phyloP scores from a whole-genome alignment of 2,888 invertebrate species.

The Drosophila neotestacea region DNA sequence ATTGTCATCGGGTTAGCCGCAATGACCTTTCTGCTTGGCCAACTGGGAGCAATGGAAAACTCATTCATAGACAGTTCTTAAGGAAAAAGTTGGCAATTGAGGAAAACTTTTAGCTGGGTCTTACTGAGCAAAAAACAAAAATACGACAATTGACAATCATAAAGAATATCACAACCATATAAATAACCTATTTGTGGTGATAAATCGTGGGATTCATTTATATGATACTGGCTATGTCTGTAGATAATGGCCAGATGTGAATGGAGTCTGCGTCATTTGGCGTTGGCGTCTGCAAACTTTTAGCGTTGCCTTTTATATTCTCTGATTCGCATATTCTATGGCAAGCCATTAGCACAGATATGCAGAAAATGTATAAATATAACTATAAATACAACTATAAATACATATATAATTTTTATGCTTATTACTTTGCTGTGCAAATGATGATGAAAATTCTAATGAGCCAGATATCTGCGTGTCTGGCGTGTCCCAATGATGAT shows the following conservation, averaged over 20 bases:
- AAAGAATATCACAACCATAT: constrained; percentile 52
- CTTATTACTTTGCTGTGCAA: constrained; percentile 48
- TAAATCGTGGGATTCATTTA: constrained; percentile 44
- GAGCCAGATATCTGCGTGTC: neutral
- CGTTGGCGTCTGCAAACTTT: constrained; percentile 54
- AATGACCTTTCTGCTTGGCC: constrained; percentile 63
- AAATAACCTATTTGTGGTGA: constrained; percentile 59
- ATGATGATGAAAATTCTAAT: constrained; percentile 31
- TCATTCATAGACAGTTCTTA: constrained; percentile 3
- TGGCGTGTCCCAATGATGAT: constrained; percentile 2
- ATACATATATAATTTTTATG: constrained; percentile 59
- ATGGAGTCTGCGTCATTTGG: constrained; percentile 27
- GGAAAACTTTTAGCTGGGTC: constrained; percentile 11
- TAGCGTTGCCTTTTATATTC: constrained; percentile 12
- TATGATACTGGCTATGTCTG: constrained; percentile 16
- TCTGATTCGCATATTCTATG: constrained; percentile 2
- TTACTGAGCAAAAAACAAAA: constrained; percentile 18
- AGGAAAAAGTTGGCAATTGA: constrained; percentile 38
- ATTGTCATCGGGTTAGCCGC: constrained; percentile 42
- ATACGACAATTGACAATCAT: constrained; percentile 34
- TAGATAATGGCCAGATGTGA: constrained; percentile 38
- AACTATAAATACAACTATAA: constrained; percentile 11
- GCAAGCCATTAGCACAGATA: constrained; percentile 55
- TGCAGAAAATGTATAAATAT: constrained; percentile 22
- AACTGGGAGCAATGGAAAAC: constrained; percentile 9